These are phyloP conservation scores for Pammene fasciana DNA, from an alignment of 2,888 invertebrate genomes.

Conservation along the genomic window DNA sequence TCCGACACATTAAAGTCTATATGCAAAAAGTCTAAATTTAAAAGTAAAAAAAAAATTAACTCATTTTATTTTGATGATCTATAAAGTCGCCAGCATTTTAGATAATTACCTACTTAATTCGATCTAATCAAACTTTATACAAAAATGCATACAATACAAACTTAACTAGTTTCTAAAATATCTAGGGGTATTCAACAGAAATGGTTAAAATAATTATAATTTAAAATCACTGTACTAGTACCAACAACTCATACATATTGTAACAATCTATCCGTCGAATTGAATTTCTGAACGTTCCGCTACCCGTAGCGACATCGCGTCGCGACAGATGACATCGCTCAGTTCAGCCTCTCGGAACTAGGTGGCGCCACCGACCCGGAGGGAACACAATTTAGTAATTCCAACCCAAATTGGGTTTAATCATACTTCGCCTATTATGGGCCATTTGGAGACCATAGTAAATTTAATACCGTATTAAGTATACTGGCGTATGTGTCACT, in stretches of 20 bases:
- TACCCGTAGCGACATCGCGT: conserved; percentile 76
- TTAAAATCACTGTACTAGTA: neutral
- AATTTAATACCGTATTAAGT: neutral
- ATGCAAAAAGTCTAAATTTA: no score
- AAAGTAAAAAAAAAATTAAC: no score
- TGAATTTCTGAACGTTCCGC: conserved; percentile 27
- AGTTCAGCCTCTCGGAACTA: conserved; percentile 59
- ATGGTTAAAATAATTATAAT: no score
- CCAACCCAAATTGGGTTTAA: conserved; percentile 36
- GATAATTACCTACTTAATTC: no score
- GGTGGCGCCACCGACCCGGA: conserved; percentile 64
- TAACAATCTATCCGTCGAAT: neutral
- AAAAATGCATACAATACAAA: no score
- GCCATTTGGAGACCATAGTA: conserved; percentile 17
- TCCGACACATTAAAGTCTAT: no score
- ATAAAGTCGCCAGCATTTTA: no score
- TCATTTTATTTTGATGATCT: no score
- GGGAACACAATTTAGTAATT: conserved; percentile 42
- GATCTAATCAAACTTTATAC: no score
- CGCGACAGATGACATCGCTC: conserved; percentile 70
- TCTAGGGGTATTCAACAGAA: no score
- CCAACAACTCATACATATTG: neutral
- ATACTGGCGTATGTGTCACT: conserved; percentile 17
- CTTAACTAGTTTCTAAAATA: no score
- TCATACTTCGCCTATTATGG: conserved; percentile 37